Evolutionary conservation across 2,888 invertebrate species (phyloP).

Genomic region (Ethmia dodecea): DNA sequence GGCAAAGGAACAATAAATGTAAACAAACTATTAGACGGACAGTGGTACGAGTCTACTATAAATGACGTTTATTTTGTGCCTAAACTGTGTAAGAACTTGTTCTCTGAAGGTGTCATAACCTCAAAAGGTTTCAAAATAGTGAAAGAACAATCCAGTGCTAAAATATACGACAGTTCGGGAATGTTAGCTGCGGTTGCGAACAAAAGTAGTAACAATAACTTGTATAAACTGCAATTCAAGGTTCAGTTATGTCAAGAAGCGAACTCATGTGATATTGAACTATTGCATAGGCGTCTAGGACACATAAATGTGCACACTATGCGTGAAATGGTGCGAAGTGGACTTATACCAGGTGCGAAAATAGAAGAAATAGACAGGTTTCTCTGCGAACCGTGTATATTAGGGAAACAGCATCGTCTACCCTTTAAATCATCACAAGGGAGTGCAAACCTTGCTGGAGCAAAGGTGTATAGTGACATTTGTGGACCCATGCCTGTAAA

Average conservation of each 20-base stretch:
- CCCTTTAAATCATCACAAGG: background rate
- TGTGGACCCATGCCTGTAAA: background rate
- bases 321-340: background rate
- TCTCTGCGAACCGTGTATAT: conserved; percentile 1
- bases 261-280: background rate
- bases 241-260: background rate
- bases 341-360: background rate
- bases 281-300: conserved; percentile 1
- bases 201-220: background rate
- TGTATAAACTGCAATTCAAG: background rate
- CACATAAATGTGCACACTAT: background rate
- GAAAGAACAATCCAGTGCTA: background rate
- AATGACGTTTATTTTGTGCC: conserved; percentile 6
- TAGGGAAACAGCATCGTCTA: background rate
- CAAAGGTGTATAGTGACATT: conserved; percentile 1
- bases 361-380: background rate
- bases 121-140: background rate
- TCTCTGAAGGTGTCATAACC: conserved; percentile 2
- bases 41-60: conserved; percentile 6
- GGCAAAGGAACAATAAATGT: background rate
- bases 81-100: conserved; percentile 2
- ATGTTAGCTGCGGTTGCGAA: background rate
- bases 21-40: background rate
- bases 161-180: background rate
- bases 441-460: too few species aligned